Evolutionary conservation across 2,113 vertebrate species (phyloP).

Genomic region (Diphyllodes magnificus): DNA sequence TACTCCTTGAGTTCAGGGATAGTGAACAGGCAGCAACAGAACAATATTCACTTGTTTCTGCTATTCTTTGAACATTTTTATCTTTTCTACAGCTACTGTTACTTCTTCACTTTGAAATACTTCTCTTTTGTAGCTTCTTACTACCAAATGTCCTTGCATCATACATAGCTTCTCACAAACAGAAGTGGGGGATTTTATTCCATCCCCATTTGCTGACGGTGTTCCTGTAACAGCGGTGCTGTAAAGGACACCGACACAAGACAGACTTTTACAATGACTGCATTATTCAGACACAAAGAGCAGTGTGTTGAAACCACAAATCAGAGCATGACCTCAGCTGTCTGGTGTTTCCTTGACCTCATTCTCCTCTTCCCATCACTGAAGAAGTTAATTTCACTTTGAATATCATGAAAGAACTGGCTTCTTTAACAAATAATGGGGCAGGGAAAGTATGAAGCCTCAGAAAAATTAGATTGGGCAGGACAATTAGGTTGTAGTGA

Average conservation of each 20-base stretch:
- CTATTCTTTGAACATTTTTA: not conserved
- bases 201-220: not conserved
- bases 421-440: not conserved
- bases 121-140: not conserved
- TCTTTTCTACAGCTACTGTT: not conserved
- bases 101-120: not conserved
- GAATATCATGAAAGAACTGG: not conserved
- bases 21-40: not conserved
- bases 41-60: not conserved
- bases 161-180: not conserved
- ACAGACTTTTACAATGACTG: not conserved
- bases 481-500: not conserved
- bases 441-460: not conserved
- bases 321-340: not conserved
- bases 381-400: not conserved
- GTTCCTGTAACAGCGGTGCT: not conserved
- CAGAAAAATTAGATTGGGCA: not conserved
- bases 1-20: not conserved
- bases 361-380: not conserved
- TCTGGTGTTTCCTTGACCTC: not conserved
- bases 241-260: rapidly evolving
- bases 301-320: not conserved
- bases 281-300: not conserved
- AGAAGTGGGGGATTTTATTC: not conserved
- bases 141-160: not conserved